Percentiles rank a stretch among this genome's conserved stretches.
phyloP scores from a whole-genome alignment of 2,888 invertebrate species.

The Melipona beecheii region DNA sequence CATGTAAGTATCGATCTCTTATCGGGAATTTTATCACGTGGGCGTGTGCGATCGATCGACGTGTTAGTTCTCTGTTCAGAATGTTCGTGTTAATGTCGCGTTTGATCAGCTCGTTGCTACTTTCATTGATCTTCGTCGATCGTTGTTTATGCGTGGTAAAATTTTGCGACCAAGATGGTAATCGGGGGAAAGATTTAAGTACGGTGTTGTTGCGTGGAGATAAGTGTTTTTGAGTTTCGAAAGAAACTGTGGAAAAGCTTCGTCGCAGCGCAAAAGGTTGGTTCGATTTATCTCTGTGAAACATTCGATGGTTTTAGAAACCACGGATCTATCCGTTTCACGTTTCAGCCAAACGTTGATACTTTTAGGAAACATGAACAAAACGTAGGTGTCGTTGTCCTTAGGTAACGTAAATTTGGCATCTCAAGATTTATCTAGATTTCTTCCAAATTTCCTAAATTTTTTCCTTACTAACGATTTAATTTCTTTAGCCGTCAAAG shows the following conservation, averaged over 20 bases:
- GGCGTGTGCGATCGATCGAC: neutral
- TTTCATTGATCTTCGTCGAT: neutral
- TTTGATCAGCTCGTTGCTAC: neutral
- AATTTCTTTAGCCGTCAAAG: too few relatives aligned
- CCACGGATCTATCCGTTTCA: neutral
- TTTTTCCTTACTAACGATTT: neutral
- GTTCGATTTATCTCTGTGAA: neutral
- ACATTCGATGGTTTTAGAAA: rapidly evolving
- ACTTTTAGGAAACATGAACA: too few relatives aligned
- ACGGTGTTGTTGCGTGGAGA: neutral
- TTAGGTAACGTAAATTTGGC: too few relatives aligned
- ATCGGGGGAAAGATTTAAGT: neutral
- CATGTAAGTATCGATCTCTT: slow-evolving; percentile 70
- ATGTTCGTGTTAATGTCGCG: neutral
- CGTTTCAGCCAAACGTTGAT: too few relatives aligned
- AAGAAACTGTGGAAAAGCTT: neutral
- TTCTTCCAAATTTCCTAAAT: too few relatives aligned
- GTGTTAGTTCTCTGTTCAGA: neutral
- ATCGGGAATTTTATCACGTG: slow-evolving; percentile 35
- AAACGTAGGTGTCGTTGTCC: too few relatives aligned
- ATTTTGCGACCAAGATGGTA: neutral
- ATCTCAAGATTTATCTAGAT: too few relatives aligned
- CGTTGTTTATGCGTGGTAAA: neutral
- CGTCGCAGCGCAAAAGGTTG: neutral
- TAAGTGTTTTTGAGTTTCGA: neutral